phyloP scores from a whole-genome alignment of 2,888 invertebrate genomes.

The Atherix ibis region DNA sequence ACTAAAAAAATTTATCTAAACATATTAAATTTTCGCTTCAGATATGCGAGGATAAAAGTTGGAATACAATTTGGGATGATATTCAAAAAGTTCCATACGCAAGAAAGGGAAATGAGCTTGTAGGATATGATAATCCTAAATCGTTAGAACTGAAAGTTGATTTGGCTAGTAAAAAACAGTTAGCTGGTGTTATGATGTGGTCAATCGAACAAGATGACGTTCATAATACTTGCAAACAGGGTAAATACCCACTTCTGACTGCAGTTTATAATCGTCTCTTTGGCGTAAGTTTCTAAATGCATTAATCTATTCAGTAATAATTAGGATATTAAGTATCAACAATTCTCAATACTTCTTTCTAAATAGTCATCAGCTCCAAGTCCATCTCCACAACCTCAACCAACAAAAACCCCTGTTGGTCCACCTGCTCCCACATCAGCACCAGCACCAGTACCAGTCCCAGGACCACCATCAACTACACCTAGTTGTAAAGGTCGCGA shows the following conservation, averaged over 20 bases:
- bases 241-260: constrained; percentile 4
- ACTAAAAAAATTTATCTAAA: constrained; percentile 6
- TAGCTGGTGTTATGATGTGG: constrained; percentile 45
- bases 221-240: constrained; percentile 2
- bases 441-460: too few species aligned
- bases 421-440: too few species aligned
- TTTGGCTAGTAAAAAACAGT: constrained; percentile 20
- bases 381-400: too few species aligned
- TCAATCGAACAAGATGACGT: constrained; percentile 42
- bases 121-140: constrained; percentile 28
- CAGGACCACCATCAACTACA: too few species aligned
- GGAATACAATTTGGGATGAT: constrained; percentile 21
- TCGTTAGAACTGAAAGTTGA: constrained; percentile 27
- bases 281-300: too few species aligned
- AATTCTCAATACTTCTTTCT: too few species aligned
- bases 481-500: too few species aligned
- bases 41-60: constrained; percentile 31
- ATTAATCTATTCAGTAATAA: too few species aligned
- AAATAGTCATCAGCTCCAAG: too few species aligned
- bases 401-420: too few species aligned
- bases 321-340: too few species aligned
- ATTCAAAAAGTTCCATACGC: constrained; percentile 27
- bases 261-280: constrained; percentile 4
- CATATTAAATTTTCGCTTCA: too few species aligned
- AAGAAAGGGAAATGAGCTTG: constrained; percentile 26